Base-by-base conservation (phyloP, 1,140 invertebrate species). In the Calosoma granatense region DNA sequence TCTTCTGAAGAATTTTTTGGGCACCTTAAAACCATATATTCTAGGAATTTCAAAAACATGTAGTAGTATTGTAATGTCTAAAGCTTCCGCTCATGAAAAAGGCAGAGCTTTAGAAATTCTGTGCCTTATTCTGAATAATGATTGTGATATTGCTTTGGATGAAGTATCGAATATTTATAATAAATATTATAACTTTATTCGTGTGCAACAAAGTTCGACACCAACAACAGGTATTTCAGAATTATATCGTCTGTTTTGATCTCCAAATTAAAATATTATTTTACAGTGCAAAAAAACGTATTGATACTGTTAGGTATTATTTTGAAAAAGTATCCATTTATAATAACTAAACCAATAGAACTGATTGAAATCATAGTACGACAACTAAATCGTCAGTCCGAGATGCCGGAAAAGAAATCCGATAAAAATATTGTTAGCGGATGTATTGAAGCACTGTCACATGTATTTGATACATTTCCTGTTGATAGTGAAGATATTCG, bases 201-300 rank as follows among this genome's bases (percentile, higher is more conserved):
- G 41, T 17, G 41, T 47, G 9, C 41, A 47, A 11, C 41, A 47
- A 17, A 17, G 6, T 4, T 12, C 3, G 4, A 47, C 41, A 11
- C 17, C 41, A 17, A 52, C 1, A 2, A 39, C 21, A 57, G 43
- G 56, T 57, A 56, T 11, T 15, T 56, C 2, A 15, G 17, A 21
- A 23, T 12, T 23, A 12, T 9, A 54, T 6, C 12, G 22, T 23
- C 22, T 54, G 9, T 23, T 54, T 22, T 6, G 20, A 14, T 54
- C 6, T 15, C 3, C 6, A 57, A 43, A 22, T n/a, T 22, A 60
- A 12, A 22, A 15, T 1, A 21, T 60, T 53, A 2, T 15, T 51
- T 65, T 66, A 52, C 59, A 67, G 66, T 68, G 12, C 41, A 60
- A 56, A 59, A 59, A 52, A 61, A 66, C 23, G 54, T 64, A 22